Evolutionary conservation across 2,888 invertebrate genomes (phyloP), one percentile per base, ranked within the genome.

Genomic region (Mythimna ferrago): DNA sequence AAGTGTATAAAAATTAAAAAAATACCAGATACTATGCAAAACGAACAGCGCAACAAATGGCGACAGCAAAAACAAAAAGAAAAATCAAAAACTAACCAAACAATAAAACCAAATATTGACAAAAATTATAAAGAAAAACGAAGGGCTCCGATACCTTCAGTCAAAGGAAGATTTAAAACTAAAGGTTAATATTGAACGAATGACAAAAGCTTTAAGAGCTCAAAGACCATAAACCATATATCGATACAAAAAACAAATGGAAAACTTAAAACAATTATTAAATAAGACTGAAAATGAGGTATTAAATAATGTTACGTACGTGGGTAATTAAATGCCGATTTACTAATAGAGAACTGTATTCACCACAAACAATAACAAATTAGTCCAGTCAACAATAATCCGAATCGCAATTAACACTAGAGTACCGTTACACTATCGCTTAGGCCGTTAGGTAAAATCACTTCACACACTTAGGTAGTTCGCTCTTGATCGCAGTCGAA

Each of bases 231-330:
- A 68, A 68, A 60, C 48, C 35, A 57, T 67, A 68, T 61, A 68
- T 68, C 68, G 68, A 48, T 67, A 67, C 67, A 67, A 67, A 67
- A 48, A 69, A 62, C 66, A 66, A 66, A 66, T 66, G 7, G 66
- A 66, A 66, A 66, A 66, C 66, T 66, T 66, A n/a, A 66, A 66
- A 57, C 56, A 11, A 66, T 38, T 41, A 66, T 66, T 66, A 57
- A 66, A 66, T 57, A 66, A 66, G 57, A 66, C 56, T 54, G 65
- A 66, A 66, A 65, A 65, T 54, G 65, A 54, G 14, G 61, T 14
- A 41, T 61, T 61, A 61, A 54, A 54, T 54, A n/a, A n/a, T n/a
- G n/a, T n/a, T n/a, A n/a, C n/a, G n/a, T n/a, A n/a, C n/a, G n/a
- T n/a, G n/a, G n/a, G n/a, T n/a, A n/a, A n/a, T n/a, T n/a, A n/a